Evolutionary conservation across 2,797 vertebrate species (phyloP), one percentile per base, ranked within the genome.

Genomic region (Intellagama lesueurii): DNA sequence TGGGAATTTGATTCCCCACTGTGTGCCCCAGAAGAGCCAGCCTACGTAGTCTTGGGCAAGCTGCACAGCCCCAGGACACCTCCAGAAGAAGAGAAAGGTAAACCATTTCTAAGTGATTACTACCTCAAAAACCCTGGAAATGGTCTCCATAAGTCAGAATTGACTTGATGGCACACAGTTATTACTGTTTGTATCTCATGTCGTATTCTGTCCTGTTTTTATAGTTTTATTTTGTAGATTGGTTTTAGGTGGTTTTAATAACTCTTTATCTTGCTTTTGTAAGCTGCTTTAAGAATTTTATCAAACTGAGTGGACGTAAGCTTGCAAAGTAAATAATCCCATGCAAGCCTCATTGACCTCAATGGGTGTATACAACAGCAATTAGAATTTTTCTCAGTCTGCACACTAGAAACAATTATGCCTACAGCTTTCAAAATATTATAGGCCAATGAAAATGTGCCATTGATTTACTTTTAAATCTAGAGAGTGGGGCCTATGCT

Each of bases 271-370:
- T 66, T 76, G 60, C 35, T 86, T 52, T 87, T 83, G 16, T 83
- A n/a, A 69, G 47, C 83, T 32, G 49, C 70, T 84, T 84, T 84
- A 52, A 72, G 86, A 72, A 81, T 87, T 56, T 72, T 81, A 87
- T 56, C 52, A 73, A 83, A 40, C 30, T 73, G 68, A 70, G 78
- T n/a, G 79, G 69, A 73, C 73, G 81, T 60, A 44, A 60, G n/a
- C 72, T 78, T 73, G 30, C 24, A 49, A 70, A 56, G 12, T 28
- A 79, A 87, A 52, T 56, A 60, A 49, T 56, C n/a, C 35, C 12
- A 77, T 28, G 8, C 28, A 80, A 64, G 28, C 82, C 14, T 85
- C 66, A 80, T 60, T 80, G 69, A 80, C 83, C 47, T 83, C 73
- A 52, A 14, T 30, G 35, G 56, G 81, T 77, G 64, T 24, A 22